Conservation (phyloP, 2,797 vertebrate genomes). For the Pteronotus mesoamericanus region DNA sequence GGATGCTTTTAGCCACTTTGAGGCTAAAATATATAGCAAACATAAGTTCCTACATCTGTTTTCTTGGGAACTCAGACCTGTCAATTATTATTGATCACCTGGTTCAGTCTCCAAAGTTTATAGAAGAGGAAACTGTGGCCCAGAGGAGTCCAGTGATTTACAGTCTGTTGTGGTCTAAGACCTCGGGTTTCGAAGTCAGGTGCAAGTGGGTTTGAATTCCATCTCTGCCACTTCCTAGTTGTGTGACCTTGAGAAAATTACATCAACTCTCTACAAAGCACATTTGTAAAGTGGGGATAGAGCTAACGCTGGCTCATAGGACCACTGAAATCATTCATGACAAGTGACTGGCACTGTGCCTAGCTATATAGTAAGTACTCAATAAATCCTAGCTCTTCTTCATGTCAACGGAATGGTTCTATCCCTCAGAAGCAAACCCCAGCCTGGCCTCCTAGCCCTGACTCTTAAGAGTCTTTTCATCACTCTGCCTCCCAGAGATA, state of each 20-base stretch:
- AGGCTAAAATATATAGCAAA: conserved; percentile 52
- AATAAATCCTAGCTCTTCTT: not conserved
- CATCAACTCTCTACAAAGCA: not conserved
- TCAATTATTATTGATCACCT: not conserved
- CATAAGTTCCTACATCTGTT: conserved; percentile 51
- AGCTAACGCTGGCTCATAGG: conserved; percentile 31
- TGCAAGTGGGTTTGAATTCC: not conserved
- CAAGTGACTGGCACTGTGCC: conserved; percentile 14
- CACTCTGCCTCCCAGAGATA: not conserved
- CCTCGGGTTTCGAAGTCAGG: not conserved
- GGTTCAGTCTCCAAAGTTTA: not conserved
- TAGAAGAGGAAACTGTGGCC: not conserved
- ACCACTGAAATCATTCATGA: conserved; percentile 34
- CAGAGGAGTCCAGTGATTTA: not conserved
- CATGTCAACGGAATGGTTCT: not conserved
- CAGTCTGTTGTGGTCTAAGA: not conserved
- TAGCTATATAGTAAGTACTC: not conserved
- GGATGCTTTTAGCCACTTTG: conserved; percentile 49
- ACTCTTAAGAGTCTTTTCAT: not conserved
- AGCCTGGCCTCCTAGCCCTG: not conserved
- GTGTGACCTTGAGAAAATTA: not conserved
- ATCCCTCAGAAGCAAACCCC: not conserved
- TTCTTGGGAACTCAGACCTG: conserved; percentile 16
- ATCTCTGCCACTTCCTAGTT: not conserved
- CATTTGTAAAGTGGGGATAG: conserved; percentile 31